These are phyloP conservation scores for Labia minor DNA, from an alignment of 2,888 invertebrate genomes.

Conservation along the genomic window DNA sequence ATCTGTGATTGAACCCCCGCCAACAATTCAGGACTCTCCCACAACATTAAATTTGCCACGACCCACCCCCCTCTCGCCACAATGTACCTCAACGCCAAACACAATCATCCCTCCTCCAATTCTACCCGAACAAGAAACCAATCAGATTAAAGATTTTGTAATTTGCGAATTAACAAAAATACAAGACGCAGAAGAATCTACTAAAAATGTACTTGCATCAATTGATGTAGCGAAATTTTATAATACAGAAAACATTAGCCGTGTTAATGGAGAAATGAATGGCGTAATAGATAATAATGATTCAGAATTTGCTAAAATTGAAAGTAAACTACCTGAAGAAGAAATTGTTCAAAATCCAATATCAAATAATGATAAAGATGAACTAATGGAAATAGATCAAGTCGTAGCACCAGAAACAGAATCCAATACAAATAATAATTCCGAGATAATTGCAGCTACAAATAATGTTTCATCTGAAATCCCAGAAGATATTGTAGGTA, in stretches of 20 bases:
- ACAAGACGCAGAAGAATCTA: background rate
- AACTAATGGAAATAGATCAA: background rate
- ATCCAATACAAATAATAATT: background rate
- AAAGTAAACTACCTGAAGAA: too few relatives aligned
- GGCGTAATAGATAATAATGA: background rate
- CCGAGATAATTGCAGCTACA: background rate
- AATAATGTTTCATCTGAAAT: slow-evolving; percentile 37
- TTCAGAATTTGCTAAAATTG: background rate
- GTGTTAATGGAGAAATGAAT: background rate
- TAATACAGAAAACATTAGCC: background rate
- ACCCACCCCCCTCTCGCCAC: background rate
- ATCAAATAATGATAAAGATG: background rate
- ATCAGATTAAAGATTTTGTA: too few relatives aligned
- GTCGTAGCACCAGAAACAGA: background rate
- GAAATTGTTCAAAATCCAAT: too few relatives aligned
- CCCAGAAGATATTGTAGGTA: slow-evolving; percentile 54
- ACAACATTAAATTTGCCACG: background rate
- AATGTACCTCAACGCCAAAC: too few relatives aligned
- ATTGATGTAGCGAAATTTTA: background rate
- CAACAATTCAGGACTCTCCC: background rate
- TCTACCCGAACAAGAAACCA: background rate
- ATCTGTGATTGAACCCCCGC: background rate
- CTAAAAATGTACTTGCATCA: background rate
- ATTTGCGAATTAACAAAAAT: background rate
- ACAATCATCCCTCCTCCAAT: too few relatives aligned